Evolutionary conservation across 2,888 invertebrate species (phyloP), one percentile per base, ranked within the genome.

Genomic region (Hirtodrosophila trivittata): DNA sequence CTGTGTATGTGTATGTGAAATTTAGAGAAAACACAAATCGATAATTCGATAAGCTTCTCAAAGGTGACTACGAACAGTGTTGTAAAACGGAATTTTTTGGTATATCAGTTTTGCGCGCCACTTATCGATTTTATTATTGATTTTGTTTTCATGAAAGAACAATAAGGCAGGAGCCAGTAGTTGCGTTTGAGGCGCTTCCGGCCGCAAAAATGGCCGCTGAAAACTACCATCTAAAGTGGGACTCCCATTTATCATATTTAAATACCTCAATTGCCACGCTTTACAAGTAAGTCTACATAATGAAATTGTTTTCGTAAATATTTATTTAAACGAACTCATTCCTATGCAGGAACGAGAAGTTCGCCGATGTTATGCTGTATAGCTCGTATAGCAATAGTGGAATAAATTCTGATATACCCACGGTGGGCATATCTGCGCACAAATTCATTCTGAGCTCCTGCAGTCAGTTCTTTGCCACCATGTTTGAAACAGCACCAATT

Each of bases 191-290:
- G 49, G 52, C 51, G 41, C 38, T 21, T 0, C 5, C 26, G 45
- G 52, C 57, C 62, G 16, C 47, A 50, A 60, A 82, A 35, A 89
- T 90, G 90, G 83, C 89, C 64, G 92, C 93, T 84, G 96, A 96
- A 90, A 96, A 96, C 83, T 96, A 96, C 90, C 96, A 96, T 91
- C 92, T 96, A 50, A 96, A 96, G 92, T 96, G 96, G 96, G 95
- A 96, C 91, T 96, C 96, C 74, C 96, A 95, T 92, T 93, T 94
- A 84, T 93, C 94, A 25, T 95, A 96, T 91, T 92, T 96, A 82
- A 96, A 96, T 91, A 94, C 95, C 47, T 96, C 95, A 66, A 95
- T 96, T 45, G 95, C 96, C 59, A 94, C 95, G 12, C 90, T 95
- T 84, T 93, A 89, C 74, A 90, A 90, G 91, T 91, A 72, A 83